These are phyloP conservation scores for Anthonomus grandis DNA, from an alignment of 1,140 invertebrate genomes.

Conservation along the genomic window DNA sequence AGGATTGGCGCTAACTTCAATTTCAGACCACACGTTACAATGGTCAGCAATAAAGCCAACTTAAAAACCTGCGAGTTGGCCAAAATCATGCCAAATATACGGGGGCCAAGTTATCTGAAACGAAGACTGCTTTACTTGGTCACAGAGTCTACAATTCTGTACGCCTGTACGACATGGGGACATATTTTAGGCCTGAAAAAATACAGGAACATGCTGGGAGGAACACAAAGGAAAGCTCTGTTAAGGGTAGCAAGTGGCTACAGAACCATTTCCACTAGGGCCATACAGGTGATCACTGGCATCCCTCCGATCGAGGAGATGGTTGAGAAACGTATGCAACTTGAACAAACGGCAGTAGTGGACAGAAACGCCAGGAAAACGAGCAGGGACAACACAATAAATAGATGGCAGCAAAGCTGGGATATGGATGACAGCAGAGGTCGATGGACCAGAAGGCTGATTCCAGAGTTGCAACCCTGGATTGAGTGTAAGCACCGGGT, in stretches of 20 bases:
- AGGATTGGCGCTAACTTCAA: too few relatives aligned
- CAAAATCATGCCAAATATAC: background rate
- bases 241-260: background rate
- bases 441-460: slow-evolving; percentile 8
- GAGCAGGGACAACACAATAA: too few relatives aligned
- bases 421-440: too few relatives aligned
- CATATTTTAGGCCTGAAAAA: background rate
- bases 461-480: background rate
- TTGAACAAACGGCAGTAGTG: too few relatives aligned
- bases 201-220: background rate
- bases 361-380: too few relatives aligned
- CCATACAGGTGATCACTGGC: background rate
- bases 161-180: background rate
- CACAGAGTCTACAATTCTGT: background rate
- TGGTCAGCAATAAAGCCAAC: too few relatives aligned
- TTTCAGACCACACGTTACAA: too few relatives aligned
- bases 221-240: background rate
- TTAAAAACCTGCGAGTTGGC: background rate
- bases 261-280: background rate
- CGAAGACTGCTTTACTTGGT: too few relatives aligned
- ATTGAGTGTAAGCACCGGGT: slow-evolving; percentile 10
- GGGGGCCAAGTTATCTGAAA: background rate
- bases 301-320: background rate
- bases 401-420: too few relatives aligned
- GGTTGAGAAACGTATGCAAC: too few relatives aligned